Base-by-base conservation (phyloP, 2,888 invertebrate genomes). In the Lepetodrilus schrolli region DNA sequence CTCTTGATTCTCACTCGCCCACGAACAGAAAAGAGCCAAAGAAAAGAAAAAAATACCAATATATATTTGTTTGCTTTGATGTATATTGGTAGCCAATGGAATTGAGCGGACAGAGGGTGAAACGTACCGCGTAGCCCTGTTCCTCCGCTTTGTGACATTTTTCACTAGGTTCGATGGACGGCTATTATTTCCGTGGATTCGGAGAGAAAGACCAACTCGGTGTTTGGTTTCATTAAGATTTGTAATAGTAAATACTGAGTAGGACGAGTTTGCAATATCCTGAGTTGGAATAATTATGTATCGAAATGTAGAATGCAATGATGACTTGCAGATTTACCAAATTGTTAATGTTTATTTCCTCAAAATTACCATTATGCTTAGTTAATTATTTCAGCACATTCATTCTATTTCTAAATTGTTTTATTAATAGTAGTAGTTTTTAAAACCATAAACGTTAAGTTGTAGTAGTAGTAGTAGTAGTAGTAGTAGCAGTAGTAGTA, bases 11-110 rank as follows among this genome's bases (percentile, higher is more conserved):
- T 58, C 34, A 13, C 48, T 20, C 17, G 48, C 21, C 17, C 17
- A 48, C 58, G 17, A 43, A 13, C 43, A 43, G 8, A 13, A 43
- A 43, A 17, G 5, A 17, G 5, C 43, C 43, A 17, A 17, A 17
- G 17, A 13, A 43, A 43, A 43, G 17, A 17, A 43, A 43, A 58
- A 58, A 26, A 10, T 26, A 26, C 30, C 23, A 23, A 58, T 58
- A 58, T 50, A 23, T 26, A 58, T 58, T 58, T 58, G 58, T 58
- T 58, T 58, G 26, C 58, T 34, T 23, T 34, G 58, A 34, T 30
- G 58, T 21, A 30, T 26, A 58, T 58, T 58, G 58, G 34, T 58
- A 30, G 58, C 10, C 30, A 34, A 13, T 8, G 50, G 17, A 43
- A 17, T 13, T 43, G 17, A 17, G 43, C 43, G 13, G 13, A 43